Conservation (phyloP, 2,888 invertebrate species). For the Gerosis bhagava region DNA sequence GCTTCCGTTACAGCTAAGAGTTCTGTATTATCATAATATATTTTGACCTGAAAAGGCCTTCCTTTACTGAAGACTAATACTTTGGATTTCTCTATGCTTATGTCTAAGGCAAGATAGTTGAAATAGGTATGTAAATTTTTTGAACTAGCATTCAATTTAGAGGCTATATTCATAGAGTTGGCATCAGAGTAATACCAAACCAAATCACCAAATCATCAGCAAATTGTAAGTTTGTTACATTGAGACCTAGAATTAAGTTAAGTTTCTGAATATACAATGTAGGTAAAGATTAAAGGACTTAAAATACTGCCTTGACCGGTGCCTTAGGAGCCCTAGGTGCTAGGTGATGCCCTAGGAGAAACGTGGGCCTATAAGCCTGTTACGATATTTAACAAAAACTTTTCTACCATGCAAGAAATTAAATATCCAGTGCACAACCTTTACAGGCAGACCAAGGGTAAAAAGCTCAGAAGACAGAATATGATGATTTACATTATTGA, state of each 20-base stretch:
- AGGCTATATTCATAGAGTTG: not conserved
- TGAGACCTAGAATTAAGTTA: not conserved
- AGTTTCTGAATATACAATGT: not conserved
- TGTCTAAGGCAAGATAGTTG: not conserved
- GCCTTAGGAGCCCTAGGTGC: too few species aligned
- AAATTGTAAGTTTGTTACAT: not conserved
- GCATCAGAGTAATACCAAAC: not conserved
- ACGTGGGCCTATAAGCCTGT: not conserved
- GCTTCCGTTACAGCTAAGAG: too few species aligned
- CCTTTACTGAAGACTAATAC: too few species aligned
- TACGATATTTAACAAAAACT: not conserved
- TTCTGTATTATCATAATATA: too few species aligned
- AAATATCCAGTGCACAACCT: not conserved
- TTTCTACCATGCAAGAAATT: not conserved
- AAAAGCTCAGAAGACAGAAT: too few species aligned
- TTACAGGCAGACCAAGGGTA: not conserved
- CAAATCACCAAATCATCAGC: not conserved
- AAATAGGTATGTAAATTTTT: not conserved
- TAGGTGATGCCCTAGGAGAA: too few species aligned
- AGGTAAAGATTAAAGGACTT: not conserved
- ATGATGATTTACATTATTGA: not conserved
- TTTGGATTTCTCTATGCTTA: too few species aligned
- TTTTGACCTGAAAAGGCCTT: too few species aligned
- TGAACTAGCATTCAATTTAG: not conserved
- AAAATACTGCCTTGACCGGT: not conserved